phyloP scores from a whole-genome alignment of 2,888 invertebrate species.

The Hypomecis punctinalis region DNA sequence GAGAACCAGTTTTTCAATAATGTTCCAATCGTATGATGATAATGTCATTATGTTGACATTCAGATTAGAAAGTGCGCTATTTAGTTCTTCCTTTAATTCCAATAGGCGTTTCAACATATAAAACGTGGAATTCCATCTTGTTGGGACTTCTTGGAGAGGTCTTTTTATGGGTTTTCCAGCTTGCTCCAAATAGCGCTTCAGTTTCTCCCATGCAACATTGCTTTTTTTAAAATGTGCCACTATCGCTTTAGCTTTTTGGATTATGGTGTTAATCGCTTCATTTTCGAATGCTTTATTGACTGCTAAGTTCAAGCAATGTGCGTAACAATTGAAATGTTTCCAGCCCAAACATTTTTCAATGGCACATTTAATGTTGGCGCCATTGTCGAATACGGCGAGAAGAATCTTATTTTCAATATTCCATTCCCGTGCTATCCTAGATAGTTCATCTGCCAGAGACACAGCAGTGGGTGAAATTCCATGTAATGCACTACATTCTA shows the following conservation, averaged over 20 bases:
- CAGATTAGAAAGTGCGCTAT: slow-evolving; percentile 23
- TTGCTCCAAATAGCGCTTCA: slow-evolving; percentile 21
- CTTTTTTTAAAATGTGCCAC: slow-evolving; percentile 22
- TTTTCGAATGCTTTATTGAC: slow-evolving; percentile 16
- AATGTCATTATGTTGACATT: slow-evolving; percentile 12
- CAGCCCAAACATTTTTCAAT: slow-evolving; percentile 18
- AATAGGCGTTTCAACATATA: slow-evolving; percentile 23
- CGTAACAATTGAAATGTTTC: slow-evolving; percentile 27
- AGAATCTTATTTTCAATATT: slow-evolving; percentile 14
- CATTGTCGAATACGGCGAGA: slow-evolving; percentile 25
- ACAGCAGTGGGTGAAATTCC: no score
- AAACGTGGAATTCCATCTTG: slow-evolving; percentile 26
- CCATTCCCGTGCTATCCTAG: no score
- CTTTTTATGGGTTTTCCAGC: slow-evolving; percentile 14
- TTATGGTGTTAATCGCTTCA: slow-evolving; percentile 8
- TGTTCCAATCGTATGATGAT: no score
- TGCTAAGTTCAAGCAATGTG: slow-evolving; percentile 18
- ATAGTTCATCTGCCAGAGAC: no score
- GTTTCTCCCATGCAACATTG: slow-evolving; percentile 24
- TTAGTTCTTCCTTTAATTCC: slow-evolving; percentile 17
- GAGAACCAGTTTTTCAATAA: no score
- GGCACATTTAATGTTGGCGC: slow-evolving; percentile 20
- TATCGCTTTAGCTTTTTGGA: slow-evolving; percentile 20
- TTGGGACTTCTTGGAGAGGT: slow-evolving; percentile 22
- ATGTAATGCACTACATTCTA: no score